Conservation (phyloP, 2,797 vertebrate genomes). For the Gymnoscopelus microlampas region DNA sequence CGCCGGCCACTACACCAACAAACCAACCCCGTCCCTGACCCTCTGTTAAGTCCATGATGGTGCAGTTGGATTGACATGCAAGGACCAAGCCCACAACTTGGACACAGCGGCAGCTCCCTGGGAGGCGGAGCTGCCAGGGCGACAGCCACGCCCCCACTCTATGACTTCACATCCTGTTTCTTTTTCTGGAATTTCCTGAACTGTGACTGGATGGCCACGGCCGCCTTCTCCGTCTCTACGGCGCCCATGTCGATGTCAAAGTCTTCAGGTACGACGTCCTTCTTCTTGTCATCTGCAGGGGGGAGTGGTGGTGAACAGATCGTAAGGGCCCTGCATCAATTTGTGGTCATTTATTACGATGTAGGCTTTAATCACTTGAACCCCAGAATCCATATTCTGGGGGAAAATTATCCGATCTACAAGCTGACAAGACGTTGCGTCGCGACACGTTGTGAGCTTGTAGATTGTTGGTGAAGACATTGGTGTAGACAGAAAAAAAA, state of each 20-base stretch:
- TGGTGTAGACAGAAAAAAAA: no score
- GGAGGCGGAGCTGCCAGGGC: slow-evolving; percentile 54
- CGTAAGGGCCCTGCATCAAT: no score
- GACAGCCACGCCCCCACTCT: slow-evolving; percentile 53
- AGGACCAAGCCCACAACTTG: slow-evolving; percentile 45
- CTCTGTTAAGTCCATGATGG: slow-evolving; percentile 64
- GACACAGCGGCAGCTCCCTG: slow-evolving; percentile 31
- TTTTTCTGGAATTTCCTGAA: slow-evolving; percentile 99
- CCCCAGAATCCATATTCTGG: no score
- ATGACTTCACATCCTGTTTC: slow-evolving; percentile 90
- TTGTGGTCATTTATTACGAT: no score
- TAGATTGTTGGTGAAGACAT: no score
- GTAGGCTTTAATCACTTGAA: no score
- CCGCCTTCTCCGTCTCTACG: slow-evolving; percentile 93
- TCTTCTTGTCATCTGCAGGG: slow-evolving; percentile 87
- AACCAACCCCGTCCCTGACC: slow-evolving; percentile 24
- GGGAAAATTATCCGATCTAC: no score
- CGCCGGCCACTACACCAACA: slow-evolving; percentile 12
- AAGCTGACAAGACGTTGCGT: no score
- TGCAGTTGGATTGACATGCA: slow-evolving; percentile 80
- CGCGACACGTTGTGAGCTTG: no score
- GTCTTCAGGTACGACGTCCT: slow-evolving; percentile 85
- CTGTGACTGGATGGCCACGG: slow-evolving; percentile 95
- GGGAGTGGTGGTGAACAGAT: background rate
- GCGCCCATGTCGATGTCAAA: slow-evolving; percentile 95